Evolutionary conservation across 1,140 invertebrate genomes (phyloP).

Genomic region (Dreissena polymorpha): DNA sequence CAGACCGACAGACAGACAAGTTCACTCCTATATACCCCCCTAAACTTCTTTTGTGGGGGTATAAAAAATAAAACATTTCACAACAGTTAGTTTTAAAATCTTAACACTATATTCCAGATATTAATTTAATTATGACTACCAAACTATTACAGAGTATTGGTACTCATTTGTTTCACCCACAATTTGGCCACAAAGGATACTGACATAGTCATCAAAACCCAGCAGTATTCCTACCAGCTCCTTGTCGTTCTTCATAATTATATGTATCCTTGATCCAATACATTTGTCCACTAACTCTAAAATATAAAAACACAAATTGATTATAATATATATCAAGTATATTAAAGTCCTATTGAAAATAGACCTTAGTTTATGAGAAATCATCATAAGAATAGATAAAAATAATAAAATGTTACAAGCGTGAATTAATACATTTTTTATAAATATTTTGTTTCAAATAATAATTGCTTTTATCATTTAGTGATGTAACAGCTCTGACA

Average conservation of each 20-base stretch:
- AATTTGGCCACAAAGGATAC: constrained; percentile 75
- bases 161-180: no score
- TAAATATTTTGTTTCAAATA: background rate
- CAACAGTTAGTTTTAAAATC: no score
- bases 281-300: constrained; percentile 99
- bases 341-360: constrained; percentile 18
- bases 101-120: no score
- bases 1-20: no score
- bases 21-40: no score
- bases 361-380: background rate
- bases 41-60: no score
- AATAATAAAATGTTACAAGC: background rate
- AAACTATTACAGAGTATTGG: no score
- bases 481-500: no score
- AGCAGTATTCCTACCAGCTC: constrained; percentile 98
- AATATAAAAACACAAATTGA: constrained; percentile 61
- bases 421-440: background rate
- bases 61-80: no score
- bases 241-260: constrained; percentile 99
- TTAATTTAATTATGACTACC: no score
- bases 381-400: background rate
- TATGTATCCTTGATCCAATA: constrained; percentile 99
- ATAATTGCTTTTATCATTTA: background rate
- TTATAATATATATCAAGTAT: constrained; percentile 17
- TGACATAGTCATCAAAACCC: constrained; percentile 99